A percentile compares a stretch with the other conserved stretches of the same genome.
phyloP scores from a whole-genome alignment of 2,888 invertebrate genomes.

The Cephus sareptanus region DNA sequence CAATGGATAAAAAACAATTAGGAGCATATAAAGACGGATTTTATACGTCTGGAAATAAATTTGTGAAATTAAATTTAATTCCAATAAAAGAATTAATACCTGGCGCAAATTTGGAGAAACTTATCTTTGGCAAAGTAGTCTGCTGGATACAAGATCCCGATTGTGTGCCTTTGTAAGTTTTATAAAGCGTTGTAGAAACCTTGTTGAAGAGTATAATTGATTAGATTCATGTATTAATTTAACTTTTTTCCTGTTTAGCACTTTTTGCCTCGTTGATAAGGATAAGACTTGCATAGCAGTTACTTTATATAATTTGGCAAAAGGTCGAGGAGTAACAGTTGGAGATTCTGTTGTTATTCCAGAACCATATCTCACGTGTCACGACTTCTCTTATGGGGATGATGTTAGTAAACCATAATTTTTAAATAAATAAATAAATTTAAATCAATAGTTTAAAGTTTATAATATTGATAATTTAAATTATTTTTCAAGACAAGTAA shows the following conservation, averaged over 20 bases:
- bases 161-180: conserved; percentile 81
- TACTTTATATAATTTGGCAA: conserved; percentile 86
- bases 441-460: background rate
- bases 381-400: conserved; percentile 70
- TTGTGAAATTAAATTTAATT: conserved; percentile 67
- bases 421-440: background rate
- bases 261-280: conserved; percentile 84
- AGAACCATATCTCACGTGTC: conserved; percentile 75
- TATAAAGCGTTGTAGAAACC: background rate
- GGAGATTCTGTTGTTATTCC: conserved; percentile 87
- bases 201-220: background rate
- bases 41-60: conserved; percentile 67
- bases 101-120: conserved; percentile 76
- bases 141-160: conserved; percentile 82
- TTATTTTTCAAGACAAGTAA: background rate
- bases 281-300: conserved; percentile 78
- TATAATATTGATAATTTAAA: background rate
- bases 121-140: conserved; percentile 82
- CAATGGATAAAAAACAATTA: conserved; percentile 75
- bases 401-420: conserved; percentile 65
- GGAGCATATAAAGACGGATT: conserved; percentile 76
- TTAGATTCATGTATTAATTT: conserved; percentile 6
- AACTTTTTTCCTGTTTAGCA: conserved; percentile 69
- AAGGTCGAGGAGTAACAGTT: conserved; percentile 84
- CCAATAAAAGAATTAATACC: conserved; percentile 70